Evolutionary conservation across 1,140 invertebrate species (phyloP).

Genomic region (Drosophila lacertosa): DNA sequence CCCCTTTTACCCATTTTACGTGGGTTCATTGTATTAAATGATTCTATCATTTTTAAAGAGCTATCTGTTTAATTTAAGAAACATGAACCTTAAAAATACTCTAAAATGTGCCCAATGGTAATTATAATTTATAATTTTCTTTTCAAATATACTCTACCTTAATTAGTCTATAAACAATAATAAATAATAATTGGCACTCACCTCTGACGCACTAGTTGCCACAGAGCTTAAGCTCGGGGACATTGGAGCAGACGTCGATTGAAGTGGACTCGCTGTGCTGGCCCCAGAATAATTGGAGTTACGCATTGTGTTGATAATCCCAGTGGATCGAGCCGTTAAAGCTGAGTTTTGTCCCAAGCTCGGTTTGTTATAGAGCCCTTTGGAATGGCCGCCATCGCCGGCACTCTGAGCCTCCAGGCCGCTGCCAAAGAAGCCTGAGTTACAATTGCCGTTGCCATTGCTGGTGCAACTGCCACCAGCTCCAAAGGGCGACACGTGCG

Average conservation of each 20-base stretch:
- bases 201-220: constrained; percentile 90
- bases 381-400: constrained; percentile 13
- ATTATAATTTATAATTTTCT: no score
- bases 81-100: no score
- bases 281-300: constrained; percentile 37
- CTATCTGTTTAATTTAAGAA: no score
- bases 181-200: constrained; percentile 76
- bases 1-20: no score
- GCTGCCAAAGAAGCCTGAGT: constrained; percentile 23
- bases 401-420: constrained; percentile 24
- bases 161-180: no score
- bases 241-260: constrained; percentile 84
- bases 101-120: no score
- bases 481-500: constrained; percentile 40
- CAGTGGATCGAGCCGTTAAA: constrained; percentile 11
- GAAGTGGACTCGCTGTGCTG: constrained; percentile 64
- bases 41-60: no score
- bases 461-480: constrained; percentile 4
- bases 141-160: no score
- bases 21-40: no score
- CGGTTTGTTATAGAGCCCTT: constrained; percentile 30
- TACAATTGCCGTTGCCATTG: constrained; percentile 25
- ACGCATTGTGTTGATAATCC: constrained; percentile 46
- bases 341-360: constrained; percentile 39
- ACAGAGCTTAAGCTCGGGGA: constrained; percentile 90